A percentile compares a stretch with the other conserved stretches of the same genome.
Conservation (phyloP, 2,113 vertebrate species). For the Grammomys surdaster region DNA sequence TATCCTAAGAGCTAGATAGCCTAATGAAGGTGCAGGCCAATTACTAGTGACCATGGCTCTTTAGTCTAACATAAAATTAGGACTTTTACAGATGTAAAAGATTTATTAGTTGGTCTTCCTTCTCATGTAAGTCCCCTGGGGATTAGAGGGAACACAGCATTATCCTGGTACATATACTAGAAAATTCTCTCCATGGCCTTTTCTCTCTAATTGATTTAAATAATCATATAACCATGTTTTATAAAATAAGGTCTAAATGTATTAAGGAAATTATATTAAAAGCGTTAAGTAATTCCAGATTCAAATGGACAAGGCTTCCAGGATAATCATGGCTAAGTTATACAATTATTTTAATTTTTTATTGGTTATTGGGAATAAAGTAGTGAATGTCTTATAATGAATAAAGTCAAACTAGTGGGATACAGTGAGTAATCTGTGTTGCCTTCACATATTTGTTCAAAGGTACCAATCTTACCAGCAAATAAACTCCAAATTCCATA, state of each 20-base stretch:
- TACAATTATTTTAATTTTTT: not conserved
- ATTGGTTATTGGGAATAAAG: constrained; percentile 10
- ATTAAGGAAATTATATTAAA: not conserved
- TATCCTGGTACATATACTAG: not conserved
- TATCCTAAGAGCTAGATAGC: not conserved
- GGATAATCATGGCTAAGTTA: not conserved
- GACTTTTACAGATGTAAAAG: not conserved
- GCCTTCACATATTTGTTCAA: not conserved
- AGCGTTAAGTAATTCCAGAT: not conserved
- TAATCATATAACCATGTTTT: not conserved
- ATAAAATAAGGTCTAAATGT: not conserved
- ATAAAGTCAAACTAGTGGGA: not conserved
- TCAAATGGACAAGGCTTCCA: not conserved
- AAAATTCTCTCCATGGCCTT: not conserved
- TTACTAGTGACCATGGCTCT: not conserved
- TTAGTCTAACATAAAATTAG: not conserved
- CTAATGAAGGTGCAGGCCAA: not conserved
- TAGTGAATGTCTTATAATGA: not conserved
- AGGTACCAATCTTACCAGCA: not conserved
- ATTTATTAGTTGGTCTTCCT: not conserved
- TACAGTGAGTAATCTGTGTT: not conserved
- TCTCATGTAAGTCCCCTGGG: not conserved
- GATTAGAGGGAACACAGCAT: not conserved
- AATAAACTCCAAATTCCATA: not conserved
- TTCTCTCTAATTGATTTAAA: constrained; percentile 48